Conservation (phyloP, 2,797 vertebrate genomes). For the Okamejei kenojei region DNA sequence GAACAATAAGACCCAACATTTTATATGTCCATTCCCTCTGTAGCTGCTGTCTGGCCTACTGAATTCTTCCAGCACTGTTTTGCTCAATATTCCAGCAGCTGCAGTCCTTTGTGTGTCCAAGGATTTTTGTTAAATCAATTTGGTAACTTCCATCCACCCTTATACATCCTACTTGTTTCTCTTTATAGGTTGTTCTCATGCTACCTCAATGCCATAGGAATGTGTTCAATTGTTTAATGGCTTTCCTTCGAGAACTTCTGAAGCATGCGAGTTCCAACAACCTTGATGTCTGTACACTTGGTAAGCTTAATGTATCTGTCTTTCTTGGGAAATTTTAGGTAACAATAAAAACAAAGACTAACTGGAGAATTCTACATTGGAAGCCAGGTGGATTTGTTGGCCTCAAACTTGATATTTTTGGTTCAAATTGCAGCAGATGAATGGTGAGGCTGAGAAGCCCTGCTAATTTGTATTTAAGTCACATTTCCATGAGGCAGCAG, state of each 20-base stretch:
- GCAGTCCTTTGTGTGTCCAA: too few relatives aligned
- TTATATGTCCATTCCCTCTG: too few relatives aligned
- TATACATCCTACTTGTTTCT: slow-evolving; percentile 10
- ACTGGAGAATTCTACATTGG: not conserved
- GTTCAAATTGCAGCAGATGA: not conserved
- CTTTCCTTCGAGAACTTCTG: slow-evolving; percentile 83
- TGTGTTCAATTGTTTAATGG: slow-evolving; percentile 82
- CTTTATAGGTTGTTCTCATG: slow-evolving; percentile 66
- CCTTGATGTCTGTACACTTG: slow-evolving; percentile 78
- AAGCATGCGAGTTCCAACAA: slow-evolving; percentile 77
- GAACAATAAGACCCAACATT: not conserved
- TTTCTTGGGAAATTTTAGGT: not conserved
- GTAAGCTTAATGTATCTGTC: slow-evolving; percentile 56
- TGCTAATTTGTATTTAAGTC: not conserved
- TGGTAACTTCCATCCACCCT: not conserved
- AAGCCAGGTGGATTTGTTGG: not conserved
- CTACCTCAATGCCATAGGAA: slow-evolving; percentile 84
- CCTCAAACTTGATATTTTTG: not conserved
- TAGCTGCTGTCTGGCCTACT: too few relatives aligned
- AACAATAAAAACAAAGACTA: not conserved
- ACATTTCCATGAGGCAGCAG: not conserved
- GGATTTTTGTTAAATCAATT: not conserved
- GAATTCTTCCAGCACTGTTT: too few relatives aligned
- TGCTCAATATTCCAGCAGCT: too few relatives aligned
- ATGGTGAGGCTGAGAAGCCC: not conserved